Base-by-base conservation (phyloP, 2,113 vertebrate genomes). In the Sceloporus tristichus region DNA sequence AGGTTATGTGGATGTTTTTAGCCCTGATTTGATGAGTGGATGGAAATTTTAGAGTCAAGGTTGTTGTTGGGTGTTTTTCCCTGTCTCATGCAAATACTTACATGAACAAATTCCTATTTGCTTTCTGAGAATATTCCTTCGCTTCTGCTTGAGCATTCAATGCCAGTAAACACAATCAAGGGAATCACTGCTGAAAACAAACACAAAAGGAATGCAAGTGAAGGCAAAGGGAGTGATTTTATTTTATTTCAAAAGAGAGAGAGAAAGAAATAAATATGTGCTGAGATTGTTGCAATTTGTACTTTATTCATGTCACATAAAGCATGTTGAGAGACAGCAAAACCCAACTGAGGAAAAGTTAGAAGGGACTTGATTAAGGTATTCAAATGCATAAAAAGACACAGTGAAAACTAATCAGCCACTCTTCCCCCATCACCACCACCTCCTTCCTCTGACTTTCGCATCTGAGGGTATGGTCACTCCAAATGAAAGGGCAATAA, bases 241-340 rank as follows among this genome's bases (percentile, higher is more conserved):
- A 78, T 74, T 65, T 73, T 53, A 66, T 68, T 68, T 83, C 84
- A 29, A 38, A 25, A 21, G 40, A 53, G 40, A 19, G 25, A 27
- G 48, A 14, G 73, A 18, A 16, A 27, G 48, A 70, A 84, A 68
- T 87, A 82, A 79, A 59, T 85, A 81, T 85, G 71, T 90, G 59
- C 83, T 29, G 42, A 85, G 79, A 87, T 76, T 80, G n/a, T 83
- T 90, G 88, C 88, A 90, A 77, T 90, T 90, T 85, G 82, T 79
- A 76, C 53, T 59, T 87, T 59, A 76, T 85, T 87, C 82, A 85
- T 81, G 56, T 84, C 70, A 85, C 77, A 87, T 85, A 87, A 89
- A 87, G 81, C 38, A 76, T 81, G 71, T 80, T 82, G 42, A 81
- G 34, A 90, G 86, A 90, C 82, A 87, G 82, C 42, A 90, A 68